These are phyloP conservation scores for Semotilus atromaculatus DNA, from an alignment of 2,797 vertebrate species.

Conservation along the genomic window DNA sequence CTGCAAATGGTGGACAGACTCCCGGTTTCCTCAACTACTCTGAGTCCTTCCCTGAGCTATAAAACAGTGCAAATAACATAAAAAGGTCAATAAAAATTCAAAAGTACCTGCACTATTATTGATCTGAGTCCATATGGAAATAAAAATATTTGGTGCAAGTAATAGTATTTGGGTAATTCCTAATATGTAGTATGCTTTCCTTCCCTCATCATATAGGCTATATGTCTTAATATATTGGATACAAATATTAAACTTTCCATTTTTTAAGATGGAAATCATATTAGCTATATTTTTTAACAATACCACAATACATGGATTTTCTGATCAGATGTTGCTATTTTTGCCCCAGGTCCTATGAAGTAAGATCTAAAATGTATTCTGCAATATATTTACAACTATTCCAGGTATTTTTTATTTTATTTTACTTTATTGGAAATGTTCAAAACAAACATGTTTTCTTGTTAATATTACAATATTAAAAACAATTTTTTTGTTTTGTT, in stretches of 20 bases:
- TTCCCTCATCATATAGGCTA: background rate
- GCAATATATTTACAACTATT: background rate
- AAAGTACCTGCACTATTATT: conserved; percentile 16
- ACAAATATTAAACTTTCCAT: background rate
- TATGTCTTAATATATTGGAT: background rate
- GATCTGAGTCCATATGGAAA: background rate
- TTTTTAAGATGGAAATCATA: background rate
- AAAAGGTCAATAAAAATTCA: conserved; percentile 16
- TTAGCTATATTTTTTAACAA: background rate
- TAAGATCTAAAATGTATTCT: background rate
- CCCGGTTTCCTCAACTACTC: conserved; percentile 4
- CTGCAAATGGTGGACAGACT: background rate
- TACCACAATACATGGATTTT: background rate
- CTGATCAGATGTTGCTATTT: background rate
- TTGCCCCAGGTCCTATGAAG: background rate
- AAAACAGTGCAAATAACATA: conserved; percentile 4
- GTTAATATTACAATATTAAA: background rate
- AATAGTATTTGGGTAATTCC: background rate
- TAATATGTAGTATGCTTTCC: background rate
- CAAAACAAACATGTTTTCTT: background rate
- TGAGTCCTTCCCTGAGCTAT: background rate
- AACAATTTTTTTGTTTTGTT: too few species aligned
- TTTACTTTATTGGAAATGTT: background rate
- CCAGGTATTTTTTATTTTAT: background rate
- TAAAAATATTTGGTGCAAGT: background rate